Conservation (phyloP, 2,888 invertebrate species). For the Tanytarsus gracilentus region DNA sequence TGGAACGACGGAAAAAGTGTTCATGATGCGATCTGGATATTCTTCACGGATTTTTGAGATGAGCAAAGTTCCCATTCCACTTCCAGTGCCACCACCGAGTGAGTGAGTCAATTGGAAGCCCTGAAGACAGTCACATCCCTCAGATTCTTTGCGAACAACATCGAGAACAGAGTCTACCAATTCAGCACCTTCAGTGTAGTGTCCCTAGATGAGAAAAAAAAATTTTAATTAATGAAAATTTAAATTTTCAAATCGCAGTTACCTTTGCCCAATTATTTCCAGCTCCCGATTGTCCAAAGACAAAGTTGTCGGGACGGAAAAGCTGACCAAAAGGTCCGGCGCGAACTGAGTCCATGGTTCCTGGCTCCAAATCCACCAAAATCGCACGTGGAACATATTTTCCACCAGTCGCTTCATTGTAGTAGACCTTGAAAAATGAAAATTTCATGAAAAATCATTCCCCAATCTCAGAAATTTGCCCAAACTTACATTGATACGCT, state of each 20-base stretch:
- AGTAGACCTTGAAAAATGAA: no score
- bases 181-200: constrained; percentile 85
- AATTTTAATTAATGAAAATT: not conserved
- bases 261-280: constrained; percentile 60
- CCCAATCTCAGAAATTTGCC: no score
- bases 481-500: constrained; percentile 84
- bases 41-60: constrained; percentile 75
- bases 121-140: constrained; percentile 80
- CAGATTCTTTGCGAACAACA: constrained; percentile 77
- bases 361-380: constrained; percentile 66
- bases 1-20: constrained; percentile 71
- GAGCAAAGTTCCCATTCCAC: constrained; percentile 71
- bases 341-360: constrained; percentile 83
- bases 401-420: constrained; percentile 76
- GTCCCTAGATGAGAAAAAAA: constrained; percentile 48
- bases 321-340: constrained; percentile 76
- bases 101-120: constrained; percentile 66
- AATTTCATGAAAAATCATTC: no score
- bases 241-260: no score
- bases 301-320: constrained; percentile 85
- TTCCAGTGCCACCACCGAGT: no score
- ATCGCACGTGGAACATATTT: constrained; percentile 70
- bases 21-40: constrained; percentile 76
- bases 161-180: constrained; percentile 75
- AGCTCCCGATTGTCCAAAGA: constrained; percentile 64